phyloP scores from a whole-genome alignment of 2,797 vertebrate genomes.

The Gadopsis marmoratus region DNA sequence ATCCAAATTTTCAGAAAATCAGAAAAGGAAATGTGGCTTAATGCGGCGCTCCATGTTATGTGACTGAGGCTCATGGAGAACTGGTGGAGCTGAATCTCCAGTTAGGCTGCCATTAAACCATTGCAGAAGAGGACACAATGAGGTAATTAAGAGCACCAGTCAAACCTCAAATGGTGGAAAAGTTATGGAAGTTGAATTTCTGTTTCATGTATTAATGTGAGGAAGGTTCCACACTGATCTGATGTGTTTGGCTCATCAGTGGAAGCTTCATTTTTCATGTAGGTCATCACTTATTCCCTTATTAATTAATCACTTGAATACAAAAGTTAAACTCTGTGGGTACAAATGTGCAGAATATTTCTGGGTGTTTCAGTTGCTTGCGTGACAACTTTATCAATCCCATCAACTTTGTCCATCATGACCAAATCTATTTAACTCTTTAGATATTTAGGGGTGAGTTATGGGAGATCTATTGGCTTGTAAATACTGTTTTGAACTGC shows the following conservation, averaged over 20 bases:
- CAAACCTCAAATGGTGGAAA: not conserved
- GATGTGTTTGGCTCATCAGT: not conserved
- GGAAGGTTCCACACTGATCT: not conserved
- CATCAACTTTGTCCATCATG: not conserved
- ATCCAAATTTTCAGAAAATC: not conserved
- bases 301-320: too few species aligned
- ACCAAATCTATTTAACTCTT: not conserved
- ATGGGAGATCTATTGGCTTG: not conserved
- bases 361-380: not conserved
- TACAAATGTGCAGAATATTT: not conserved
- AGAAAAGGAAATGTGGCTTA: not conserved
- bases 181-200: not conserved
- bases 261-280: not conserved
- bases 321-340: not conserved
- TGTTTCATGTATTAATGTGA: not conserved
- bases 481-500: not conserved
- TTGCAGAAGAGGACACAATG: not conserved
- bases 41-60: too few species aligned
- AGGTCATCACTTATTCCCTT: not conserved
- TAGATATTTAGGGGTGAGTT: not conserved
- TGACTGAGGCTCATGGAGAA: not conserved
- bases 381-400: not conserved
- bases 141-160: not conserved
- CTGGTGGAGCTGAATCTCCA: not conserved
- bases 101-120: not conserved